Evolutionary conservation across 2,113 vertebrate species (phyloP).

Genomic region (Apistogramma diplotaenia): DNA sequence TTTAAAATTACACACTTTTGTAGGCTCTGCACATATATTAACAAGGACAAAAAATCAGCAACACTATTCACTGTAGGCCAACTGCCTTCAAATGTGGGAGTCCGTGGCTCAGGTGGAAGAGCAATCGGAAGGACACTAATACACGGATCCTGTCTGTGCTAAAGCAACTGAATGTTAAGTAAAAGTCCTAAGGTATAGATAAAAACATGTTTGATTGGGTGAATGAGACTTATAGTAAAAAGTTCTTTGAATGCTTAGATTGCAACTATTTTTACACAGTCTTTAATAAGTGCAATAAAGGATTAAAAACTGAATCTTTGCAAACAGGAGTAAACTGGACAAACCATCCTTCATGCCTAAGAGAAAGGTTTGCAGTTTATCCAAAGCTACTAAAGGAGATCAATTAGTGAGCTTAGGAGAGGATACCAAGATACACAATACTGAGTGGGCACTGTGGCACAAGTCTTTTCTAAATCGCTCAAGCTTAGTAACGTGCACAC

Average conservation of each 20-base stretch:
- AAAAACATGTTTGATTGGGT: too few species aligned
- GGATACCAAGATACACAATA: neutral
- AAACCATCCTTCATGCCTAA: conserved; percentile 1
- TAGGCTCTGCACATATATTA: neutral
- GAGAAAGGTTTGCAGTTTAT: conserved; percentile 32
- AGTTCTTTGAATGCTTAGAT: too few species aligned
- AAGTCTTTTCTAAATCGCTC: conserved; percentile 22
- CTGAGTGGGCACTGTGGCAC: conserved; percentile 6
- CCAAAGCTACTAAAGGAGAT: conserved; percentile 69
- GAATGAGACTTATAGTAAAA: too few species aligned
- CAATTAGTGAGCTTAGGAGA: conserved; percentile 62
- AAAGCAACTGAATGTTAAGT: too few species aligned
- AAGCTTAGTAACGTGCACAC: conserved; percentile 40
- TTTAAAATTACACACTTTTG: neutral
- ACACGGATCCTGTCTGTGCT: too few species aligned
- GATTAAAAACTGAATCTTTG: neutral
- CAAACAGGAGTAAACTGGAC: neutral
- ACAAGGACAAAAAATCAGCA: neutral
- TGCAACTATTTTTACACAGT: neutral
- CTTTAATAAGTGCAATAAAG: neutral
- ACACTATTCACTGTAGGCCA: neutral
- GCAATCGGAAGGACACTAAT: too few species aligned
- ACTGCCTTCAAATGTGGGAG: neutral
- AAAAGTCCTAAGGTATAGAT: too few species aligned
- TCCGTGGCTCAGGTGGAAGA: too few species aligned